Percentiles rank a stretch among this genome's conserved stretches.
Conservation (phyloP, 2,888 invertebrate genomes). For the Physocephala rufipes region DNA sequence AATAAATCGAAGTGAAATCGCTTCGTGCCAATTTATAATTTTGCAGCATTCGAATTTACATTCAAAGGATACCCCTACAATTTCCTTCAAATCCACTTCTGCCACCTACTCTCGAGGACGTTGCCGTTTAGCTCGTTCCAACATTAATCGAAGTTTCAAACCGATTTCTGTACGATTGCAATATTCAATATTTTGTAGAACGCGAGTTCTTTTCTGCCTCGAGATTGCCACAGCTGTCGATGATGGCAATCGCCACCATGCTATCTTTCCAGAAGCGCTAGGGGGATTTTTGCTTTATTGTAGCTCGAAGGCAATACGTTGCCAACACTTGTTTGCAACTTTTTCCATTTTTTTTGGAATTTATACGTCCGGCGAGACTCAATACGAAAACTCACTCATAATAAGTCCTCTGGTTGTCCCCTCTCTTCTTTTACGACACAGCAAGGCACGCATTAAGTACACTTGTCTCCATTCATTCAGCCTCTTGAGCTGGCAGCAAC, state of each 20-base stretch:
- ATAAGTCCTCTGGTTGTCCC: too few species aligned
- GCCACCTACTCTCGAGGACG: conserved; percentile 13
- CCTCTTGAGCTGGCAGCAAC: conserved; percentile 48
- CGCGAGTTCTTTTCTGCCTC: too few species aligned
- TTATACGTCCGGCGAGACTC: neutral
- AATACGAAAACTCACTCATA: conserved; percentile 20
- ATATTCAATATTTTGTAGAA: conserved; percentile 34
- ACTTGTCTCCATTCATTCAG: conserved; percentile 21
- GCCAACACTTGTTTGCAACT: conserved; percentile 64
- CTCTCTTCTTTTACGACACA: too few species aligned
- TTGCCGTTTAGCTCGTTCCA: conserved; percentile 4
- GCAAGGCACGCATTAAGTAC: conserved; percentile 26
- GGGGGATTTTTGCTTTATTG: conserved; percentile 8
- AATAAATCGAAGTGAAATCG: too few species aligned
- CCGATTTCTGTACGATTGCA: conserved; percentile 34
- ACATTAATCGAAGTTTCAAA: conserved; percentile 16
- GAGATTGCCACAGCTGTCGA: conserved; percentile 20
- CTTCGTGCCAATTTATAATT: too few species aligned
- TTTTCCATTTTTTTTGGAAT: too few species aligned
- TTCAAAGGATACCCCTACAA: too few species aligned
- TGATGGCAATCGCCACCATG: neutral
- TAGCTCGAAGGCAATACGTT: conserved; percentile 46
- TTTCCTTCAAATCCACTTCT: conserved; percentile 7
- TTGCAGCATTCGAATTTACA: too few species aligned
- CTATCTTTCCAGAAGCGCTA: neutral